phyloP scores from a whole-genome alignment of 2,113 vertebrate genomes.

The Felis chaus region DNA sequence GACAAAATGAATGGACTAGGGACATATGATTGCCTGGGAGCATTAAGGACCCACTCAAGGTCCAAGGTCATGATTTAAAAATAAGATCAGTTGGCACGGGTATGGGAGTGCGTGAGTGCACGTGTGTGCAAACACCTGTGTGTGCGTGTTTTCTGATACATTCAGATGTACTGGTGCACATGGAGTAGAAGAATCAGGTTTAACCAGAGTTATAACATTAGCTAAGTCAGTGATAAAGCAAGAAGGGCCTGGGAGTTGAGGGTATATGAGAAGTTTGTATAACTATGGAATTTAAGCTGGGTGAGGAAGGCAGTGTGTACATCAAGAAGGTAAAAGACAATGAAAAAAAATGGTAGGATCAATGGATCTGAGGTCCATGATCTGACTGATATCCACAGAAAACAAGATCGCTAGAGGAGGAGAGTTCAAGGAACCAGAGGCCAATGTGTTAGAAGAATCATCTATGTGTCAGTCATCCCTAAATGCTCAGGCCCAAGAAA shows the following conservation, averaged over 20 bases:
- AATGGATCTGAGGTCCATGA: not conserved
- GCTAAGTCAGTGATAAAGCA: not conserved
- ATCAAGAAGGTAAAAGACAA: not conserved
- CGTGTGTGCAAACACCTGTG: no score
- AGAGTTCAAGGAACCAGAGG: not conserved
- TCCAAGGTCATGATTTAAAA: constrained; percentile 22
- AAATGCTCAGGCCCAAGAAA: constrained; percentile 20
- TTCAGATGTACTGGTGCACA: not conserved
- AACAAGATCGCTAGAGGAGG: not conserved
- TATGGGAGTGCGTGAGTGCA: not conserved
- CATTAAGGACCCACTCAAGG: not conserved
- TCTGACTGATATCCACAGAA: not conserved
- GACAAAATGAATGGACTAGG: not conserved
- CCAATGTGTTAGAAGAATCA: not conserved
- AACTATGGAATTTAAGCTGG: not conserved
- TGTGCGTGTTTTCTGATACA: not conserved
- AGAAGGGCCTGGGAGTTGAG: not conserved
- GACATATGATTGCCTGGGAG: not conserved
- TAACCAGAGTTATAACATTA: not conserved
- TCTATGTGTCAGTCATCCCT: not conserved
- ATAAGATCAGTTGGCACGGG: not conserved
- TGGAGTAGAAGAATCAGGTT: not conserved
- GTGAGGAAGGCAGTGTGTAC: not conserved
- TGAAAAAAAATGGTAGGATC: not conserved
- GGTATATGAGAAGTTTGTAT: not conserved